A percentile compares a stretch with the other conserved stretches of the same genome.
These are phyloP conservation scores for Plebejus melissa DNA, from an alignment of 2,888 invertebrate genomes.

Conservation along the genomic window DNA sequence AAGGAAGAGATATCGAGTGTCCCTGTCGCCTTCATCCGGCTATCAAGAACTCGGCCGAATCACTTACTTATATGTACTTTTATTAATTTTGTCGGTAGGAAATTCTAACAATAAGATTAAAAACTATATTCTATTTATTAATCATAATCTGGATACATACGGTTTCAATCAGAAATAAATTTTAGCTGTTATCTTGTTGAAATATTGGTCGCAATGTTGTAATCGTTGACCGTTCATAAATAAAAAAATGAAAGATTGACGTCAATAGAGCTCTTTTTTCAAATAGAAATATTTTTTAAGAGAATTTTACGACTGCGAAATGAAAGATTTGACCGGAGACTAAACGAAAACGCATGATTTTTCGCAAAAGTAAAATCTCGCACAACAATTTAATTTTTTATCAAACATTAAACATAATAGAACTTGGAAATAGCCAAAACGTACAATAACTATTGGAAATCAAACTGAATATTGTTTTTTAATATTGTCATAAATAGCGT, in stretches of 20 bases:
- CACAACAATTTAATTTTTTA: conserved; percentile 6
- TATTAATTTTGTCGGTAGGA: conserved; percentile 49
- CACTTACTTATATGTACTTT: conserved; percentile 39
- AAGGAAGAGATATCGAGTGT: conserved; percentile 53
- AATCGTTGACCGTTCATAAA: conserved; percentile 34
- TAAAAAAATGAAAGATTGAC: conserved; percentile 29
- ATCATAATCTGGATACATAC: conserved; percentile 37
- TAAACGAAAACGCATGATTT: background rate
- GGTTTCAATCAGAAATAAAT: conserved; percentile 32
- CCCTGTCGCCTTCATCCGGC: conserved; percentile 62
- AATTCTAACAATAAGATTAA: conserved; percentile 47
- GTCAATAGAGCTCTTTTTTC: conserved; percentile 31
- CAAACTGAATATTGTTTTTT: background rate
- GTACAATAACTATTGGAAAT: conserved; percentile 6
- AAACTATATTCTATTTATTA: conserved; percentile 38
- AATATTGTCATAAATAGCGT: background rate
- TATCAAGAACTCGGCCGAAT: conserved; percentile 47
- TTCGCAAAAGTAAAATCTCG: background rate
- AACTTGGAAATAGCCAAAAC: background rate
- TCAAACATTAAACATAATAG: background rate
- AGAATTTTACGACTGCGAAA: conserved; percentile 29
- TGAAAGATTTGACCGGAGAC: background rate
- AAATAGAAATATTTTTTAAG: conserved; percentile 29
- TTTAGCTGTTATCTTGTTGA: conserved; percentile 39
- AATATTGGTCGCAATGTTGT: conserved; percentile 35